phyloP scores from a whole-genome alignment of 2,888 invertebrate species.

The Clitarchus hookeri region DNA sequence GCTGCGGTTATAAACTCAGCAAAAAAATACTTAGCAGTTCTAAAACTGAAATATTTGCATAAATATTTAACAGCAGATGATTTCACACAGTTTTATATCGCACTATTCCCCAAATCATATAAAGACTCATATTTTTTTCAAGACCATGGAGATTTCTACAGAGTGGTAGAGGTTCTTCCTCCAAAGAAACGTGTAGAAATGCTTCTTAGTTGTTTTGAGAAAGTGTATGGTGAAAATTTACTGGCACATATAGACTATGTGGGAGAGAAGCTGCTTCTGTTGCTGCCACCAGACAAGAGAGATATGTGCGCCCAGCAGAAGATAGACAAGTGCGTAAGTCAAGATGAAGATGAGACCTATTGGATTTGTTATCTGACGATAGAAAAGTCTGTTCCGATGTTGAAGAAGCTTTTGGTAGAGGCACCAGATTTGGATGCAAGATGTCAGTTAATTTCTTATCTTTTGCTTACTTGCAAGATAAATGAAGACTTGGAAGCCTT shows the following conservation, averaged over 20 bases:
- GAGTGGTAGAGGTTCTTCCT: not conserved
- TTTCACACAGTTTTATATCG: not conserved
- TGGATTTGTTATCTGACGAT: not conserved
- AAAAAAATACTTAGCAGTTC: not conserved
- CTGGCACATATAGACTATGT: not conserved
- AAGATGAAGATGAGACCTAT: not conserved
- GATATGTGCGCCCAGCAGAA: not conserved
- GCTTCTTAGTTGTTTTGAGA: not conserved
- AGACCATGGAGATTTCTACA: conserved; percentile 1
- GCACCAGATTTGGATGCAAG: conserved; percentile 11
- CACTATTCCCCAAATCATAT: not conserved
- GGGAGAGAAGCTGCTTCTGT: conserved; percentile 1
- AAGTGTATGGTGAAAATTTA: conserved; percentile 12
- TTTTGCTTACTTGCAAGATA: not conserved
- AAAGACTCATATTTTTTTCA: not conserved
- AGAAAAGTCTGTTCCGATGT: not conserved
- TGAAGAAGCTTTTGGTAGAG: conserved; percentile 1
- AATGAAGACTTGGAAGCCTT: not conserved
- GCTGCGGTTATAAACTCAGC: not conserved
- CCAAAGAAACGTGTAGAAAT: not conserved
- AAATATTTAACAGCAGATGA: not conserved
- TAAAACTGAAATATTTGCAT: not conserved
- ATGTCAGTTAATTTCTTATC: not conserved
- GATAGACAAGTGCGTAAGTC: not conserved
- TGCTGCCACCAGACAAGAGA: conserved; percentile 1